phyloP scores from a whole-genome alignment of 2,797 vertebrate species.

The Periparus ater region DNA sequence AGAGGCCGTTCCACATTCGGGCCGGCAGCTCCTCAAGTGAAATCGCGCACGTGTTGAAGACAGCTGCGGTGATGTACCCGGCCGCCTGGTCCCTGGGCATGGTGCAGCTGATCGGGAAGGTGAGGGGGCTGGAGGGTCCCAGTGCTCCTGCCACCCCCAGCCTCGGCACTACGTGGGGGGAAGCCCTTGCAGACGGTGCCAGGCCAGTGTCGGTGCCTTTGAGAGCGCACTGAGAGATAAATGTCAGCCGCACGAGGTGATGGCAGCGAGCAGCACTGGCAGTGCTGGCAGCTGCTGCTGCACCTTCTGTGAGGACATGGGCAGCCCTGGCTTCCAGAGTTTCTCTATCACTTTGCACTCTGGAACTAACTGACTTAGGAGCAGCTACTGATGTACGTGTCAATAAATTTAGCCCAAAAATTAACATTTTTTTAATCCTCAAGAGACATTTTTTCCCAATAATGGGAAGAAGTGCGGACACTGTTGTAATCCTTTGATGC shows the following conservation, averaged over 20 bases:
- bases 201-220: not conserved
- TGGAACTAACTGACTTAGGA: not conserved
- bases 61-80: constrained; percentile 86
- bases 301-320: accelerated
- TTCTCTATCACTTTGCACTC: not conserved
- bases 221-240: accelerated
- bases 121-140: constrained; percentile 11
- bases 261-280: not conserved
- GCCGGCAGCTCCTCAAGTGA: constrained; percentile 85
- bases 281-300: not conserved
- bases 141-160: accelerated
- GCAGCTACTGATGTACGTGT: not conserved
- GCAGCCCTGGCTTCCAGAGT: not conserved
- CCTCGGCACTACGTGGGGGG: accelerated
- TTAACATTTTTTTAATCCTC: not conserved
- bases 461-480: not conserved
- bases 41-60: constrained; percentile 86
- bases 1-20: constrained; percentile 95
- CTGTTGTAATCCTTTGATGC: not conserved
- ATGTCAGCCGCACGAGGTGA: accelerated
- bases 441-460: not conserved
- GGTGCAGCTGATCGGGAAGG: constrained; percentile 88
- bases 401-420: not conserved
- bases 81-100: constrained; percentile 88
- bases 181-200: not conserved